A percentile compares a stretch with the other conserved stretches of the same genome.
phyloP scores from a whole-genome alignment of 53 echinoderm and acorn worm genomes.

The Patiria pectinifera region DNA sequence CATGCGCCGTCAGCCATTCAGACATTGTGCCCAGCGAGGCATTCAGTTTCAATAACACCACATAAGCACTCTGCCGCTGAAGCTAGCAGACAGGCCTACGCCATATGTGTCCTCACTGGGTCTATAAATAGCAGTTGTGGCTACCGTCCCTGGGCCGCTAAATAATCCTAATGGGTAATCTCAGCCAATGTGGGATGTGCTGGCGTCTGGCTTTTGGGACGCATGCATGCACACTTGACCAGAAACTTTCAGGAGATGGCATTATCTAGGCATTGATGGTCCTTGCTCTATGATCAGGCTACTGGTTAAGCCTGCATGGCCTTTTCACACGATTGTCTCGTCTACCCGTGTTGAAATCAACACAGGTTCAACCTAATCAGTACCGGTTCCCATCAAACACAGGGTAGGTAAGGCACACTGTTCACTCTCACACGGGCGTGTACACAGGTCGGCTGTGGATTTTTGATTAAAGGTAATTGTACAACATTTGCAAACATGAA shows the following conservation, averaged over 20 bases:
- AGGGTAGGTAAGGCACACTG: too few species aligned
- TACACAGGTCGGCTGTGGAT: too few species aligned
- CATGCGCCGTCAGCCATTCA: not conserved
- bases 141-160: not conserved
- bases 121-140: conserved; percentile 6
- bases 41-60: not conserved
- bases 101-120: not conserved
- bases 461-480: too few species aligned
- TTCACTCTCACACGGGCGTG: too few species aligned
- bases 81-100: not conserved
- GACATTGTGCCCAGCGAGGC: not conserved
- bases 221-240: not conserved
- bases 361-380: not conserved
- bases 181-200: not conserved
- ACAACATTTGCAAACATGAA: too few species aligned
- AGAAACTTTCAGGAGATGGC: not conserved
- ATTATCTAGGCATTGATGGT: too few species aligned
- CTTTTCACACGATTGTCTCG: not conserved
- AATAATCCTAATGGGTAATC: not conserved
- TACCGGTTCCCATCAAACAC: not conserved
- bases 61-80: not conserved
- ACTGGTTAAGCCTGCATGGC: not conserved
- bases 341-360: not conserved
- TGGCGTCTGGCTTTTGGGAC: not conserved
- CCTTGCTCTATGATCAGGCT: too few species aligned